These are phyloP conservation scores for Tillus elongatus DNA, from an alignment of 2,888 invertebrate genomes.

Conservation along the genomic window DNA sequence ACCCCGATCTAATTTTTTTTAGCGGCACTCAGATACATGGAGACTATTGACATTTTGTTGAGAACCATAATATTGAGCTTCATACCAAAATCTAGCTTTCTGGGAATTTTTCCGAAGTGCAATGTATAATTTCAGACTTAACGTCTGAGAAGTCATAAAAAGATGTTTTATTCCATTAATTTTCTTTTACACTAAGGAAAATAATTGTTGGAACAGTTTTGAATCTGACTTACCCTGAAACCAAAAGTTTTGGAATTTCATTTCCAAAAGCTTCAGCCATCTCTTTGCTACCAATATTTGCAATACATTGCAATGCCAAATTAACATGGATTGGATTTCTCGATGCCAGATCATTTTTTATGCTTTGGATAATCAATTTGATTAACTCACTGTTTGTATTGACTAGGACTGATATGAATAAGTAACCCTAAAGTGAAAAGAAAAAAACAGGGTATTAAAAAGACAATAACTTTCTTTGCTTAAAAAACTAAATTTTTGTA, in stretches of 20 bases:
- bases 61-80: no score
- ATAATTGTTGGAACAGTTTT: background rate
- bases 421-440: slow-evolving; percentile 70
- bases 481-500: no score
- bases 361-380: slow-evolving; percentile 97
- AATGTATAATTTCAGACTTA: no score
- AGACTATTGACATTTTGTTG: no score
- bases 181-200: background rate
- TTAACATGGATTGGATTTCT: slow-evolving; percentile 98
- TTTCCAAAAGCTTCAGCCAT: slow-evolving; percentile 99
- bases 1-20: no score
- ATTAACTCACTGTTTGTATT: slow-evolving; percentile 98
- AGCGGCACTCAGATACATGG: no score
- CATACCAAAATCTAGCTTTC: no score
- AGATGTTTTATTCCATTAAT: no score
- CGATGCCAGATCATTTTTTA: slow-evolving; percentile 95
- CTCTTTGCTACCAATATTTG: slow-evolving; percentile 98
- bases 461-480: no score
- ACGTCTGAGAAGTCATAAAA: no score
- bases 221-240: slow-evolving; percentile 68
- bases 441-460: no score
- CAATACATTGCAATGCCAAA: slow-evolving; percentile 97
- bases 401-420: slow-evolving; percentile 98
- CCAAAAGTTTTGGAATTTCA: slow-evolving; percentile 95
- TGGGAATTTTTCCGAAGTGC: no score